phyloP scores from a whole-genome alignment of 2,797 vertebrate species.

The Gouania willdenowi region DNA sequence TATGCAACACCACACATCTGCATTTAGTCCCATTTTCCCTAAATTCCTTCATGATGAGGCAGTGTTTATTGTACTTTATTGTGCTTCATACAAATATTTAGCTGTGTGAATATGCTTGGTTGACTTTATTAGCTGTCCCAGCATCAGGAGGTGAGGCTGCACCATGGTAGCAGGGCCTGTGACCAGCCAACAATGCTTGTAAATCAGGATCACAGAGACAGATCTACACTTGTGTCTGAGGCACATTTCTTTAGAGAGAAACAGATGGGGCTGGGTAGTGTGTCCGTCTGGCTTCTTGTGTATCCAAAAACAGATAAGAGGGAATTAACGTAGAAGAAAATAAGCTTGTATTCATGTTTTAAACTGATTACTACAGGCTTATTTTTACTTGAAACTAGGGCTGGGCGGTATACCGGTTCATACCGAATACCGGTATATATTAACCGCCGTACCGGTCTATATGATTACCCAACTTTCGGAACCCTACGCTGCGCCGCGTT shows the following conservation, averaged over 20 bases:
- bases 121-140: conserved; percentile 92
- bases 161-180: conserved; percentile 49
- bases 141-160: conserved; percentile 76
- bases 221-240: conserved; percentile 43
- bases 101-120: conserved; percentile 93
- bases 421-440: too few relatives aligned
- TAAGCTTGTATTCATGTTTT: conserved; percentile 8
- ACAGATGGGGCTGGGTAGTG: neutral
- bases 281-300: conserved; percentile 39
- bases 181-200: conserved; percentile 55
- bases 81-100: conserved; percentile 97
- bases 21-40: conserved; percentile 84
- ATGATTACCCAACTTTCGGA: too few relatives aligned
- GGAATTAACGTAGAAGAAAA: conserved; percentile 18
- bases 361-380: conserved; percentile 1
- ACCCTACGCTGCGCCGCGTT: too few relatives aligned
- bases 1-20: conserved; percentile 77
- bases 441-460: too few relatives aligned
- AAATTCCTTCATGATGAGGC: conserved; percentile 81
- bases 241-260: conserved; percentile 23
- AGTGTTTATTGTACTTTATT: conserved; percentile 94
- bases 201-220: conserved; percentile 53
- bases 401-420: too few relatives aligned
- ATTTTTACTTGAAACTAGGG: conserved; percentile 26
- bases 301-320: conserved; percentile 21